Evolutionary conservation across 1,140 invertebrate genomes (phyloP), one percentile per base, ranked within the genome.

Genomic region (Sycophaga agraensis): DNA sequence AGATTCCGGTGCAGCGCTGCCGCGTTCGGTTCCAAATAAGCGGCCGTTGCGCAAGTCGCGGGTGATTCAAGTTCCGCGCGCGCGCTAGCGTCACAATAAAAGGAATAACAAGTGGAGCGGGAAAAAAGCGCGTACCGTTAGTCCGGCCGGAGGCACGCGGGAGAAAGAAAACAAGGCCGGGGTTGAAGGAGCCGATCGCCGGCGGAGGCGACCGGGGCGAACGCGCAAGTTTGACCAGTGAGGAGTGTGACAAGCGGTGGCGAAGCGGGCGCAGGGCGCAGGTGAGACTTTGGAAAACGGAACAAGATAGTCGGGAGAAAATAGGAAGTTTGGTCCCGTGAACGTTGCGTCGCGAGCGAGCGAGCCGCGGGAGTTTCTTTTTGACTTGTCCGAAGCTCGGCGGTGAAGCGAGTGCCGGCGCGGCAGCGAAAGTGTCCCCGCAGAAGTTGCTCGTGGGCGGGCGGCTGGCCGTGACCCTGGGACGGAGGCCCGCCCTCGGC

Each of bases 31-130:
- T 50, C 60, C 60, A 63, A 63, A 63, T 63, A 63, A 37, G 60
- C 50, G 43, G 14, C 49, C 42, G 57, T 63, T 57, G 45, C 45
- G 51, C 37, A 63, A 63, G 28, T 26, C 53, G 37, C 11, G 46
- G 43, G 22, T 57, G 53, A 63, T 57, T 56, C 53, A 63, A 62
- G 35, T n/a, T n/a, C n/a, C n/a, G n/a, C n/a, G 45, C 8, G 40
- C 56, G 46, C 28, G 21, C 24, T 35, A 16, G 35, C 6, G 2
- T 6, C 19, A 61, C 40, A 61, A 61, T 54, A n/a, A 54, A 45
- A 22, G 26, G n/a, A 51, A 42, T 60, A 43, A 60, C 53, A 43
- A 42, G 37, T 11, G 42, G 6, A 28, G 14, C 7, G 24, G 8
- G 1, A 2, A 49, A 31, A 28, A 31, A 31, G 2, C 12, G 45